Evolutionary conservation across 2,888 invertebrate genomes (phyloP).

Genomic region (Julus scandinavius): DNA sequence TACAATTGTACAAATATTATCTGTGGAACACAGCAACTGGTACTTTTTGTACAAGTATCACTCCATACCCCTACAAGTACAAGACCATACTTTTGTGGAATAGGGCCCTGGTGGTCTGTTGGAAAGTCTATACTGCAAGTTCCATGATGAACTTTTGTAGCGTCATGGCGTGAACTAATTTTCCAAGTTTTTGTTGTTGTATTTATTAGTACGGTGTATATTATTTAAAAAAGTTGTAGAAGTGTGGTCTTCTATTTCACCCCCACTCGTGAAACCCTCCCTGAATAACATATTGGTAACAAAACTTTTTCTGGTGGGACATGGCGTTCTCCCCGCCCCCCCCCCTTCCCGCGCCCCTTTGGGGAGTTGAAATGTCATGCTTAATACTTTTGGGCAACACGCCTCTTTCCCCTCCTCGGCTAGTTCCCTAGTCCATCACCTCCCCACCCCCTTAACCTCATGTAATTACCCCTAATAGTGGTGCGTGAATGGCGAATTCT

Average conservation of each 20-base stretch:
- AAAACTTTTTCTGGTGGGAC: slow-evolving; percentile 2
- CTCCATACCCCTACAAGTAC: too few species aligned
- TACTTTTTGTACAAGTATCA: too few species aligned
- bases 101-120: too few species aligned
- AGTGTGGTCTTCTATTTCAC: not conserved
- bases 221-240: not conserved
- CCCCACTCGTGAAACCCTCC: not conserved
- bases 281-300: slow-evolving; percentile 32
- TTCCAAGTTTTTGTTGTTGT: not conserved
- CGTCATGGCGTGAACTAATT: not conserved
- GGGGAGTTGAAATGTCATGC: not conserved
- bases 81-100: too few species aligned
- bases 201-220: not conserved
- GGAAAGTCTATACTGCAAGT: too few species aligned
- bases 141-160: not conserved
- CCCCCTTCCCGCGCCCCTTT: not conserved
- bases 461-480: slow-evolving; percentile 31
- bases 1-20: too few species aligned
- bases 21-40: too few species aligned
- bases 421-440: not conserved
- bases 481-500: slow-evolving; percentile 26
- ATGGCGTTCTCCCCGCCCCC: not conserved
- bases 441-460: slow-evolving; percentile 6
- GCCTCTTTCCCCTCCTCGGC: not conserved
- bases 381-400: slow-evolving; percentile 42